A percentile compares a stretch with the other conserved stretches of the same genome.
Evolutionary conservation across 2,888 invertebrate genomes (phyloP).

Genomic region (Chrysolina americana): DNA sequence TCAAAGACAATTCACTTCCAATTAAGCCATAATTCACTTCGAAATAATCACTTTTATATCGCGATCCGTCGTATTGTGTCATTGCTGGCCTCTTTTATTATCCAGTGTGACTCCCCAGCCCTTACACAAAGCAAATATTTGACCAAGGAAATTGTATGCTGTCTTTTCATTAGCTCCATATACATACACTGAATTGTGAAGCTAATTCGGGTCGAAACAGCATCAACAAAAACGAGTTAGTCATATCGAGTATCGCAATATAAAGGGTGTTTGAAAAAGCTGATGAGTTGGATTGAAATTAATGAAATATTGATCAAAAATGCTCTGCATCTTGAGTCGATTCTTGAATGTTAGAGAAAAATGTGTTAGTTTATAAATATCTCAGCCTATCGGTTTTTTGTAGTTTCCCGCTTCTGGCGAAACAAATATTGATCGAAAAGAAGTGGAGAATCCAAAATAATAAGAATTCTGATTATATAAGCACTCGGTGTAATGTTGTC

Average conservation of each 20-base stretch:
- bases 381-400: too few species aligned
- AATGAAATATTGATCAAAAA: not conserved
- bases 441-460: too few species aligned
- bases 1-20: not conserved
- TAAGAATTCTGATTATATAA: too few species aligned
- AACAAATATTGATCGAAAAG: too few species aligned
- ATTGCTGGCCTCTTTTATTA: conserved; percentile 19
- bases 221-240: conserved; percentile 27
- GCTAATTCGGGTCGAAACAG: conserved; percentile 39
- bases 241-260: conserved; percentile 13
- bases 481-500: too few species aligned
- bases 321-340: not conserved
- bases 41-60: not conserved
- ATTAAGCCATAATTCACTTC: conserved; percentile 5
- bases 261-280: not conserved
- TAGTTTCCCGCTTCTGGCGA: too few species aligned
- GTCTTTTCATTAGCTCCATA: conserved; percentile 51
- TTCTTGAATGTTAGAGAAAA: too few species aligned
- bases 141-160: conserved; percentile 55
- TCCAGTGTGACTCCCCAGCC: conserved; percentile 20
- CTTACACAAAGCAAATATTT: conserved; percentile 50
- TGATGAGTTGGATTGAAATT: not conserved
- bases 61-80: not conserved
- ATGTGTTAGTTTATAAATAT: too few species aligned
- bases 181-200: conserved; percentile 39